Percentiles rank a stretch among this genome's conserved stretches.
phyloP scores from a whole-genome alignment of 2,888 invertebrate genomes.

The Eupithecia centaureata region DNA sequence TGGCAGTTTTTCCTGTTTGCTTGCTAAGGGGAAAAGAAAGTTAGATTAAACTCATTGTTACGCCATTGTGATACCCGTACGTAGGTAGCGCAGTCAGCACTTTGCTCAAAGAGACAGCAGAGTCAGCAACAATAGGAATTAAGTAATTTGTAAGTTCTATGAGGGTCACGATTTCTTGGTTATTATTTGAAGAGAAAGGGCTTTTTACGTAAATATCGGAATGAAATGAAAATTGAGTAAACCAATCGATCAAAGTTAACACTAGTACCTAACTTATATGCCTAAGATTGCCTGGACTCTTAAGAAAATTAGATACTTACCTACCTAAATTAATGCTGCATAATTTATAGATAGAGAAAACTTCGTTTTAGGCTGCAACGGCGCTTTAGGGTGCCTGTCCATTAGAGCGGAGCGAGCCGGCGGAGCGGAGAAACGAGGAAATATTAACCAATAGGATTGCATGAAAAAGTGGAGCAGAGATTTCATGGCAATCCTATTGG shows the following conservation, averaged over 20 bases:
- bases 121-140: constrained; percentile 33
- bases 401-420: no score
- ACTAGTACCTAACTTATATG: background rate
- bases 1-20: constrained; percentile 69
- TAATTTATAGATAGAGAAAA: background rate
- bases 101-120: constrained; percentile 43
- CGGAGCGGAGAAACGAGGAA: no score
- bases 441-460: no score
- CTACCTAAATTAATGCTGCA: background rate
- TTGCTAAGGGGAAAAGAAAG: constrained; percentile 70
- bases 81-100: constrained; percentile 56
- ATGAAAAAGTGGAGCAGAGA: no score
- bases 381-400: no score
- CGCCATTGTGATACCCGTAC: constrained; percentile 60
- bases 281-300: background rate
- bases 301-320: no score
- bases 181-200: background rate
- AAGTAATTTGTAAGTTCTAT: constrained; percentile 40
- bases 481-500: no score
- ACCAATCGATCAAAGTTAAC: no score
- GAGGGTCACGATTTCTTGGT: background rate
- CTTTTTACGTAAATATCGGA: background rate
- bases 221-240: background rate
- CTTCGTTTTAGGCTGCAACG: background rate
- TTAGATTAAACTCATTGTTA: constrained; percentile 76